A percentile compares a stretch with the other conserved stretches of the same genome.
Evolutionary conservation across 2,113 vertebrate species (phyloP).

Genomic region (Serinus canaria): DNA sequence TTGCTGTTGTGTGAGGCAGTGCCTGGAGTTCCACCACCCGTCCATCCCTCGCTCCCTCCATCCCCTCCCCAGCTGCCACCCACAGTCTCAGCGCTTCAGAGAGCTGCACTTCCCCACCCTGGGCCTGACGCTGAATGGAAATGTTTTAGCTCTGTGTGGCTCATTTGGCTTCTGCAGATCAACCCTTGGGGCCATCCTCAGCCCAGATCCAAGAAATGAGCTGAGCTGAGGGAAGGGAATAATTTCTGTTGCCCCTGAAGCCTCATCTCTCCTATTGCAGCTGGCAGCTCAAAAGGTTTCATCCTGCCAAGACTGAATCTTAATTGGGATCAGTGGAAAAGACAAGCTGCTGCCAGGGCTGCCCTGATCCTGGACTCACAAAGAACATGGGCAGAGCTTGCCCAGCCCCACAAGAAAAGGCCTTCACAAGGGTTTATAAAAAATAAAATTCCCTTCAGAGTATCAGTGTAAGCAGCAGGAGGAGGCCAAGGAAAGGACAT

Average conservation of each 20-base stretch:
- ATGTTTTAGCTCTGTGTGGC: conserved; percentile 37
- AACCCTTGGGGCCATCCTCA: conserved; percentile 9
- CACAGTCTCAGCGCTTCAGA: neutral
- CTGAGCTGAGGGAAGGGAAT: conserved; percentile 13
- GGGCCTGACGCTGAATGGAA: neutral
- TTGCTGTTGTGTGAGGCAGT: neutral
- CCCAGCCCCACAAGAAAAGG: neutral
- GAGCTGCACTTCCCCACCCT: neutral
- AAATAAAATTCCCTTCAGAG: neutral
- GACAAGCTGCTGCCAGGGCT: conserved; percentile 41
- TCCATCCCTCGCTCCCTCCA: neutral
- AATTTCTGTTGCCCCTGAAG: conserved; percentile 48
- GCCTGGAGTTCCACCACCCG: neutral
- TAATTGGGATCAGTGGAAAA: conserved; percentile 64
- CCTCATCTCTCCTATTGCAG: conserved; percentile 41
- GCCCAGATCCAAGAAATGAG: conserved; percentile 27
- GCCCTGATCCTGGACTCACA: neutral
- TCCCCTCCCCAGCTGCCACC: neutral
- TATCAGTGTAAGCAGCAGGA: neutral
- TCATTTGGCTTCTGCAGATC: conserved; percentile 21
- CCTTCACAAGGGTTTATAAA: neutral
- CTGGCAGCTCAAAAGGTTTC: conserved; percentile 35
- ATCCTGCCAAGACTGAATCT: conserved; percentile 43
- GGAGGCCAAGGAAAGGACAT: neutral
- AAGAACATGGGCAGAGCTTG: neutral